A percentile compares a stretch with the other conserved stretches of the same genome.
Evolutionary conservation across 2,888 invertebrate genomes (phyloP).

Genomic region (Hyppa rectilinea): DNA sequence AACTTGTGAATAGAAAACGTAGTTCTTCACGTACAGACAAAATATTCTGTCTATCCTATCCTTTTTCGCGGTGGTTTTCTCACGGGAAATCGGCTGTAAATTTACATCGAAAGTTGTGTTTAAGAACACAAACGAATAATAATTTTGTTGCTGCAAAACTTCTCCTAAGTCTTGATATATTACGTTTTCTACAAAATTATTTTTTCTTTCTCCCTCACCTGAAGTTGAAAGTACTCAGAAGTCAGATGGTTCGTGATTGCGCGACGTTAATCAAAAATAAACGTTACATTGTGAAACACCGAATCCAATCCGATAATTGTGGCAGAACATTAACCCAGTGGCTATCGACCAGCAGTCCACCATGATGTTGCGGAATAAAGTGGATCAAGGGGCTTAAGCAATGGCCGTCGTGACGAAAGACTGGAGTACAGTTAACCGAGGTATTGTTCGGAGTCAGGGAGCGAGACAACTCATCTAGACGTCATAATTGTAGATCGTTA

Average conservation of each 20-base stretch:
- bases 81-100: conserved; percentile 44
- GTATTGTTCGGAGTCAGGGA: conserved; percentile 77
- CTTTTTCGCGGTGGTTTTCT: conserved; percentile 32
- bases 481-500: conserved; percentile 78
- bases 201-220: conserved; percentile 9
- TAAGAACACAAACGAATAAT: conserved; percentile 38
- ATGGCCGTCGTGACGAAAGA: conserved; percentile 74
- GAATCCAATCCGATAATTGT: conserved; percentile 71
- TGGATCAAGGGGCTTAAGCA: conserved; percentile 72
- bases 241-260: conserved; percentile 65
- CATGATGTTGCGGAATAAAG: conserved; percentile 67
- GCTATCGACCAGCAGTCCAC: conserved; percentile 63
- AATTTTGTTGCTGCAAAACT: conserved; percentile 12
- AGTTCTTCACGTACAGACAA: conserved; percentile 21
- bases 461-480: conserved; percentile 70
- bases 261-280: conserved; percentile 65
- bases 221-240: conserved; percentile 46
- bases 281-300: conserved; percentile 69
- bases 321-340: conserved; percentile 73
- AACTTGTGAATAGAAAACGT: conserved; percentile 29
- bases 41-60: conserved; percentile 21
- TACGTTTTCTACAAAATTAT: conserved; percentile 13
- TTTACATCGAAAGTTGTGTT: conserved; percentile 35
- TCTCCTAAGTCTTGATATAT: conserved; percentile 2
- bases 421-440: conserved; percentile 73